Percentiles rank a stretch among this genome's conserved stretches.
Evolutionary conservation across 2,113 vertebrate species (phyloP).

Genomic region (Malurus melanocephalus): DNA sequence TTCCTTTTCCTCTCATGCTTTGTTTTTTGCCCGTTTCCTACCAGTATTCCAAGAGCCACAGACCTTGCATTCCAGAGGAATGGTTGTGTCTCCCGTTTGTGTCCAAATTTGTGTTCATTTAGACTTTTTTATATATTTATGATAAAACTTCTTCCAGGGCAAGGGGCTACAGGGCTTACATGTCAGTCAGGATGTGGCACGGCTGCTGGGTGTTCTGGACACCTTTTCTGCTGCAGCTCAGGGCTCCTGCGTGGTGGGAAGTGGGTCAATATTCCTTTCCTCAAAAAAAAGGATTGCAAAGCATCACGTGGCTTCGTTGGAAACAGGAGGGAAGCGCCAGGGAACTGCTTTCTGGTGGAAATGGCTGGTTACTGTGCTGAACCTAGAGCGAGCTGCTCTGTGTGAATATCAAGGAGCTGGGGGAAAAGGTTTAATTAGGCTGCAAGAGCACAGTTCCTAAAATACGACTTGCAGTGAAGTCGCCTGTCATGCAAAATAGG

Average conservation of each 20-base stretch:
- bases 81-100: not conserved
- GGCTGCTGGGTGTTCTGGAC: accelerated
- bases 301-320: not conserved
- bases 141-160: not conserved
- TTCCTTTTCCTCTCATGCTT: not conserved
- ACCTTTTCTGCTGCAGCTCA: not conserved
- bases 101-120: accelerated
- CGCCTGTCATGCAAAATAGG: slow-evolving; percentile 55
- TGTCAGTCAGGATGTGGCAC: not conserved
- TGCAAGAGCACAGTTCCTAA: slow-evolving; percentile 12
- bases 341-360: slow-evolving; percentile 25
- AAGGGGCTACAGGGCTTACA: not conserved
- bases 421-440: slow-evolving; percentile 22
- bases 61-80: not conserved
- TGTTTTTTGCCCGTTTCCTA: not conserved
- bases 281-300: not conserved
- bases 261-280: not conserved
- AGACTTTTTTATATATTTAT: not conserved
- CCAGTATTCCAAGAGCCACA: not conserved
- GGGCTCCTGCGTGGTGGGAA: not conserved
- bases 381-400: not conserved
- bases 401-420: slow-evolving; percentile 24
- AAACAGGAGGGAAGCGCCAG: not conserved
- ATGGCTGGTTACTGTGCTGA: not conserved
- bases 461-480: not conserved